A percentile compares a stretch with the other conserved stretches of the same genome.
phyloP scores from a whole-genome alignment of 2,113 vertebrate species.

The Hippocampus comes region DNA sequence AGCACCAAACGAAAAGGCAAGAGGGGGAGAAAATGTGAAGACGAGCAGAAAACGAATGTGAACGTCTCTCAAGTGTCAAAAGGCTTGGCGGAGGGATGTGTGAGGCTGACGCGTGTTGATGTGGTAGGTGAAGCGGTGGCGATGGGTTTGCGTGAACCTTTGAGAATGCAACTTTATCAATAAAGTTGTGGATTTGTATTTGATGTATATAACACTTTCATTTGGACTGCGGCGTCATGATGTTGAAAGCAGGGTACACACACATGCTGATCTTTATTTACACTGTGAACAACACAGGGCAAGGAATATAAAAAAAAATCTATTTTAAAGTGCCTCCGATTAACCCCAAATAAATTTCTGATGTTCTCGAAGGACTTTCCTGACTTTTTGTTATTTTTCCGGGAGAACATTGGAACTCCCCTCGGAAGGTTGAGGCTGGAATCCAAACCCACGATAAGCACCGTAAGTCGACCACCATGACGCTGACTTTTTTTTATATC shows the following conservation, averaged over 20 bases:
- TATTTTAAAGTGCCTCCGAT: no score
- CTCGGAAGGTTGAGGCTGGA: no score
- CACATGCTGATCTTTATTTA: not conserved
- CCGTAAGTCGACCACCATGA: no score
- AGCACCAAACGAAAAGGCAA: conserved; percentile 13
- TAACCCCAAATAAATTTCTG: not conserved
- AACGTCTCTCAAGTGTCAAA: conserved; percentile 15
- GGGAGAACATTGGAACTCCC: no score
- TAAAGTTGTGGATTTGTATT: conserved; percentile 55
- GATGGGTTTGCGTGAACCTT: conserved; percentile 42
- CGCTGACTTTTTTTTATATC: no score
- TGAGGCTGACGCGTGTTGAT: conserved; percentile 13
- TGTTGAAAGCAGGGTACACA: not conserved
- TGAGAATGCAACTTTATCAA: conserved; percentile 58
- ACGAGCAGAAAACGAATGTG: conserved; percentile 30
- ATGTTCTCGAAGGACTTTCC: no score
- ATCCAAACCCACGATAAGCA: no score
- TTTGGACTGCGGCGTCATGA: not conserved
- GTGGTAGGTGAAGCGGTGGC: conserved; percentile 35
- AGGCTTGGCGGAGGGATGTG: not conserved
- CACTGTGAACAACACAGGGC: no score
- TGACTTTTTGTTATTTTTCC: no score
- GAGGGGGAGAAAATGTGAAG: not conserved
- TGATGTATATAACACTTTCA: not conserved
- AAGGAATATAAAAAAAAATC: no score